Percentiles rank a stretch among this genome's conserved stretches.
phyloP scores from a whole-genome alignment of 2,797 vertebrate genomes.

The Simalia tracyae region DNA sequence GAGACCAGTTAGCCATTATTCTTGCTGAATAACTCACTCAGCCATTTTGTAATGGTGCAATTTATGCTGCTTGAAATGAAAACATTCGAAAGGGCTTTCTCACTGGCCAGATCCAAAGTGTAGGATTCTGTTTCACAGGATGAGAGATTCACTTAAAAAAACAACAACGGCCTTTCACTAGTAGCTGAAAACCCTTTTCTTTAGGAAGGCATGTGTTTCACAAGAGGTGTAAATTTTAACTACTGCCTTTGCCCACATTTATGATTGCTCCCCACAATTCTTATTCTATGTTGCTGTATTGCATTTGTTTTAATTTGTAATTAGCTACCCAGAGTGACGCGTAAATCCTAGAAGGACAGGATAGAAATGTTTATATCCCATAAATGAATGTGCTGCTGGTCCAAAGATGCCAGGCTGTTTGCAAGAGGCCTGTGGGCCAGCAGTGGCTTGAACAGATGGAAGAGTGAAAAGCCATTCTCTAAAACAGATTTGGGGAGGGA shows the following conservation, averaged over 20 bases:
- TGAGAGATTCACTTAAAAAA: not conserved
- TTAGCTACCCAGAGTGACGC: not conserved
- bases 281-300: not conserved
- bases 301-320: not conserved
- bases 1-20: not conserved
- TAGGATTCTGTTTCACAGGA: not conserved
- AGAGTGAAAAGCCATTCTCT: not conserved
- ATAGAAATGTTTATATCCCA: not conserved
- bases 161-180: not conserved
- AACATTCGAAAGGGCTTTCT: not conserved
- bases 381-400: not conserved
- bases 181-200: not conserved
- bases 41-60: not conserved
- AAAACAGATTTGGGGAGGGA: not conserved
- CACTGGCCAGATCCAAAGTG: not conserved
- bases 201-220: not conserved
- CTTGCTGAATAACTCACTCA: not conserved
- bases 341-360: not conserved
- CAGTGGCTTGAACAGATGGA: not conserved
- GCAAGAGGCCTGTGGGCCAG: not conserved
- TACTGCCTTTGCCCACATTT: not conserved
- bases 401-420: not conserved
- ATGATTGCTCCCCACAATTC: not conserved
- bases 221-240: not conserved
- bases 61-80: not conserved